A percentile compares a stretch with the other conserved stretches of the same genome.
Evolutionary conservation across 1,140 invertebrate species (phyloP).

Genomic region (Eumeta japonica): DNA sequence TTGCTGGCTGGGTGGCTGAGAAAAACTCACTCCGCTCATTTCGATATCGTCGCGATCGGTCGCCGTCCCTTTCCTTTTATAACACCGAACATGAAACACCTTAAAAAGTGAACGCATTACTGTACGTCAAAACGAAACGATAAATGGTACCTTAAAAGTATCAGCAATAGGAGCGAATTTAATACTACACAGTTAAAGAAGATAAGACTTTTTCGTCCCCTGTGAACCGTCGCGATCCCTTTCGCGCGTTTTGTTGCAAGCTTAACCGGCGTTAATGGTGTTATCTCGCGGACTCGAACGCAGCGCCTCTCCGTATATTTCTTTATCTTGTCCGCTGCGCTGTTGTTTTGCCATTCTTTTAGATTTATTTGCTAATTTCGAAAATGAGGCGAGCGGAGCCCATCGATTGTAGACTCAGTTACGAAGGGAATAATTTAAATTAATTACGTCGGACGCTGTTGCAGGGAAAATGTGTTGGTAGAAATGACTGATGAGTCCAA

Average conservation of each 20-base stretch:
- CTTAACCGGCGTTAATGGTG: conserved; percentile 52
- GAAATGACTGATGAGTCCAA: too few species aligned
- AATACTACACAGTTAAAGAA: too few species aligned
- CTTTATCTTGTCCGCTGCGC: conserved; percentile 52
- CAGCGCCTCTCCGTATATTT: conserved; percentile 55
- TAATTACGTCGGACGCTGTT: too few species aligned
- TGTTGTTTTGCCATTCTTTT: conserved; percentile 33
- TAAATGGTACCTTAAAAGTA: too few species aligned
- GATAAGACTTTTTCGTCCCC: conserved; percentile 15
- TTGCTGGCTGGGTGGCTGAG: conserved; percentile 56
- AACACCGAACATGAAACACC: too few species aligned
- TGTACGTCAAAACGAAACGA: too few species aligned
- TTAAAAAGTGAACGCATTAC: too few species aligned
- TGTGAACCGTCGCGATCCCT: conserved; percentile 22
- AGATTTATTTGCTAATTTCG: conserved; percentile 55
- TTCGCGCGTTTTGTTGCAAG: conserved; percentile 38
- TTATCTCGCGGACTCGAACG: conserved; percentile 50
- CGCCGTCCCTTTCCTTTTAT: conserved; percentile 23
- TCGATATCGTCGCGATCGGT: conserved; percentile 45
- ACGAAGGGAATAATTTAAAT: conserved; percentile 47
- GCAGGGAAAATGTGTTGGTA: too few species aligned
- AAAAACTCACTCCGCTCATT: conserved; percentile 56
- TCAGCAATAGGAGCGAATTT: too few species aligned
- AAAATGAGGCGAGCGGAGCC: conserved; percentile 48
- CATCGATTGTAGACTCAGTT: conserved; percentile 49